These are phyloP conservation scores for Musca vetustissima DNA, from an alignment of 1,140 invertebrate species.

Conservation along the genomic window DNA sequence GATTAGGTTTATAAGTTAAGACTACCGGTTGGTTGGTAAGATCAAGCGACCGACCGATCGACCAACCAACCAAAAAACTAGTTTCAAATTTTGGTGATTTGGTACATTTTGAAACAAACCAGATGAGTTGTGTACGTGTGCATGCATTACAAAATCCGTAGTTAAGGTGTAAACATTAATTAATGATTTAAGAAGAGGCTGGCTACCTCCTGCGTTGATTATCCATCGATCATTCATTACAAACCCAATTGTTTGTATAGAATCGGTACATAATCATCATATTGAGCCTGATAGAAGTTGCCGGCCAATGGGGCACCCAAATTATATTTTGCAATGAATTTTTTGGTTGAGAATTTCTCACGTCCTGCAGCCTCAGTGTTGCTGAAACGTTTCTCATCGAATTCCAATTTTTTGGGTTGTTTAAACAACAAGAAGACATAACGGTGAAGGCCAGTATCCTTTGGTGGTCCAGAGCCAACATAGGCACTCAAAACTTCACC, in stretches of 20 bases:
- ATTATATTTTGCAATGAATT: slow-evolving; percentile 82
- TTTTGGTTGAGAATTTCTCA: slow-evolving; percentile 72
- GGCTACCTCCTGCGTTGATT: too few species aligned
- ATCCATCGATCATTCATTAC: too few species aligned
- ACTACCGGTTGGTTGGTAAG: too few species aligned
- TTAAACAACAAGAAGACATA: slow-evolving; percentile 89
- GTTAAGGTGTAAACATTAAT: too few species aligned
- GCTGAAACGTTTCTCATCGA: slow-evolving; percentile 34
- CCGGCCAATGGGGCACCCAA: slow-evolving; percentile 80
- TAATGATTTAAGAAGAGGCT: too few species aligned
- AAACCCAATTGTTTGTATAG: slow-evolving; percentile 38
- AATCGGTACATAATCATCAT: slow-evolving; percentile 84
- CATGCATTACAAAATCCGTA: too few species aligned
- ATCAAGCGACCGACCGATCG: too few species aligned
- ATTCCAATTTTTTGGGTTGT: slow-evolving; percentile 61
- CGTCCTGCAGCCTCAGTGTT: slow-evolving; percentile 66
- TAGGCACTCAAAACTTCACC: slow-evolving; percentile 83
- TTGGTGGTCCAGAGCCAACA: slow-evolving; percentile 82
- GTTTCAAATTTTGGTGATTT: too few species aligned
- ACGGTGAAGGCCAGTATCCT: slow-evolving; percentile 82
- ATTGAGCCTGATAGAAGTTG: slow-evolving; percentile 88
- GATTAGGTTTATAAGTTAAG: too few species aligned
- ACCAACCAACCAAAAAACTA: too few species aligned
- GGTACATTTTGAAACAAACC: too few species aligned
- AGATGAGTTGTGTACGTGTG: too few species aligned